phyloP scores from a whole-genome alignment of 1,140 invertebrate genomes.

The Latrodectus geometricus region DNA sequence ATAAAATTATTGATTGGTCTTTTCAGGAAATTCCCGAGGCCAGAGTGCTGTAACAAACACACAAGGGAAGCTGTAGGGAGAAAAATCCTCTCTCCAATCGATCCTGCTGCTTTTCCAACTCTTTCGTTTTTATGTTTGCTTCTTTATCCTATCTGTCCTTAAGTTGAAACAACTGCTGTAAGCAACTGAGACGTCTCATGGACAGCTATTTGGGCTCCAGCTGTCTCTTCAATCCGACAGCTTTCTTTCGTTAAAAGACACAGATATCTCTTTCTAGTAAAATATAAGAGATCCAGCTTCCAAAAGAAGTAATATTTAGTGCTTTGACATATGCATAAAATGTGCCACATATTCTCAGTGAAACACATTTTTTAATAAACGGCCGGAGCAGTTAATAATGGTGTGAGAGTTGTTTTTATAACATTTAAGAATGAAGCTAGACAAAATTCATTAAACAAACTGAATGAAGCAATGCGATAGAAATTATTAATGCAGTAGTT shows the following conservation, averaged over 20 bases:
- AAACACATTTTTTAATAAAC: not conserved
- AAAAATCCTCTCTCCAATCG: constrained; percentile 6
- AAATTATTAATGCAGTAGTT: too few species aligned
- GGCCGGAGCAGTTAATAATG: not conserved
- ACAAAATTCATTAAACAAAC: too few species aligned
- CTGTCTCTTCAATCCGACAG: not conserved
- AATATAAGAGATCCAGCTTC: not conserved
- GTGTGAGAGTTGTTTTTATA: too few species aligned
- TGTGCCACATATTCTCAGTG: constrained; percentile 20
- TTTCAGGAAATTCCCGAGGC: constrained; percentile 32
- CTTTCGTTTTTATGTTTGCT: constrained; percentile 21
- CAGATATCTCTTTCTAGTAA: not conserved
- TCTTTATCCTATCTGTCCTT: not conserved
- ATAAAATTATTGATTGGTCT: constrained; percentile 55
- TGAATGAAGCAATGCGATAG: too few species aligned
- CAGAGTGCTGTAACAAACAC: constrained; percentile 30
- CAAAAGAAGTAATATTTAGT: constrained; percentile 3
- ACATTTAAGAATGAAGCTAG: too few species aligned
- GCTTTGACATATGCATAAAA: constrained; percentile 22
- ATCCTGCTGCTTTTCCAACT: not conserved
- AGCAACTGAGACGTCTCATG: constrained; percentile 27
- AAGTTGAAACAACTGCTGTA: constrained; percentile 33
- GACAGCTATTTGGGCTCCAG: constrained; percentile 10
- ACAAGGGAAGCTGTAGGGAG: constrained; percentile 9
- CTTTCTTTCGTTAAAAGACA: not conserved